Evolutionary conservation across 1,140 invertebrate species (phyloP), one percentile per base, ranked within the genome.

Genomic region (Pissodes strobi): DNA sequence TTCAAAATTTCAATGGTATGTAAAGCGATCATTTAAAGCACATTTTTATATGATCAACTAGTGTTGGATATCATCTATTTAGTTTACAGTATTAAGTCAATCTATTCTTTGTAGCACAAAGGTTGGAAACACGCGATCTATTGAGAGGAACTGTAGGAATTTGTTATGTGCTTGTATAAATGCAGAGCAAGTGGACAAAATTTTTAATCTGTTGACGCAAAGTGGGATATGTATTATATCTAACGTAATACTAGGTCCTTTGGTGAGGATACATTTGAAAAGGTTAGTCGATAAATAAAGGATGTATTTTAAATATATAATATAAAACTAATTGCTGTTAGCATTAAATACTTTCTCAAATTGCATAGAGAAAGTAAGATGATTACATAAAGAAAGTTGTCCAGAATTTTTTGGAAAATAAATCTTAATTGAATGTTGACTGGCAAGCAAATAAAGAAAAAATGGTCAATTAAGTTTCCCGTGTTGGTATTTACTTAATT

Each of bases 241-340:
- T 10, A 84, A 82, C 69, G 65, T 76, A 1, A 58, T 85, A 17
- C 73, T 86, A 0, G 81, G 81, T 3, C 81, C 84, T 0, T 46
- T 86, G 2, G 72, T 86, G 10, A 66, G 78, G 38, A 73, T 72
- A 9, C 75, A 84, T 74, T 72, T 87, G 23, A 82, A 80, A 38
- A 77, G 67, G 82, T 83, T 71, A 70, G 74, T 70, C 25, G n/a
- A 57, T 38, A 27, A 48, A 19, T 41, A 10, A 13, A 48, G n/a
- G n/a, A n/a, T n/a, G n/a, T n/a, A n/a, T n/a, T n/a, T n/a, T n/a
- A n/a, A n/a, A n/a, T n/a, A n/a, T n/a, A n/a, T n/a, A n/a, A n/a
- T n/a, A n/a, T n/a, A n/a, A n/a, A n/a, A n/a, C n/a, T n/a, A n/a
- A n/a, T n/a, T n/a, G n/a, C n/a, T n/a, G n/a, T n/a, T n/a, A n/a